Conservation (phyloP, 2,113 vertebrate species). For the Saccopteryx bilineata region DNA sequence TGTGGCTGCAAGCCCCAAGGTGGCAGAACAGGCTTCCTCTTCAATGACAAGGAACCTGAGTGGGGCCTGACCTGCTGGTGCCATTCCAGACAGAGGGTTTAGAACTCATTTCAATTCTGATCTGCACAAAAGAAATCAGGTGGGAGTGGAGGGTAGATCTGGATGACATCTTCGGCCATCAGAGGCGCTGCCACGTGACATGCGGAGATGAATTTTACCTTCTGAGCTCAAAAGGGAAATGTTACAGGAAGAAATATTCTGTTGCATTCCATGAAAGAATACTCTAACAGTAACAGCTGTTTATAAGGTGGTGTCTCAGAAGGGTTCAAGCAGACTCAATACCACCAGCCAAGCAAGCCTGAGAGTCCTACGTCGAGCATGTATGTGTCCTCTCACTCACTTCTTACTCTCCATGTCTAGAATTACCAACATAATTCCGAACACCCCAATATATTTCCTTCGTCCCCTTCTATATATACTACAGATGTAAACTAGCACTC, state of each 20-base stretch:
- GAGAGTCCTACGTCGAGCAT: not conserved
- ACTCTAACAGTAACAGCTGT: not conserved
- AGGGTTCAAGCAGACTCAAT: not conserved
- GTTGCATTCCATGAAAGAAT: not conserved
- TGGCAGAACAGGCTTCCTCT: not conserved
- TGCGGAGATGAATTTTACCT: not conserved
- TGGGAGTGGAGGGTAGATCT: not conserved
- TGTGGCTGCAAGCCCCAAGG: not conserved
- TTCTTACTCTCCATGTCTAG: not conserved
- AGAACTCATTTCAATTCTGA: not conserved
- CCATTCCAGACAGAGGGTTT: not conserved
- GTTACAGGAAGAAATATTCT: not conserved
- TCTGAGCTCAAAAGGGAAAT: not conserved
- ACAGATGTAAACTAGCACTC: not conserved
- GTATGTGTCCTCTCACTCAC: not conserved
- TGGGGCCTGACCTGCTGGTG: fast-evolving
- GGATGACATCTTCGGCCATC: not conserved
- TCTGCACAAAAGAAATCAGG: not conserved
- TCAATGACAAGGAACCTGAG: not conserved
- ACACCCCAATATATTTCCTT: not conserved
- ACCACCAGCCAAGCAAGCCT: not conserved
- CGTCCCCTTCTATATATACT: not conserved
- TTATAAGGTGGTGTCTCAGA: not conserved
- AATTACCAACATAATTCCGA: not conserved
- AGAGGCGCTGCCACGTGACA: not conserved